Evolutionary conservation across 2,113 vertebrate genomes (phyloP), one percentile per base, ranked within the genome.

Genomic region (Conger conger): DNA sequence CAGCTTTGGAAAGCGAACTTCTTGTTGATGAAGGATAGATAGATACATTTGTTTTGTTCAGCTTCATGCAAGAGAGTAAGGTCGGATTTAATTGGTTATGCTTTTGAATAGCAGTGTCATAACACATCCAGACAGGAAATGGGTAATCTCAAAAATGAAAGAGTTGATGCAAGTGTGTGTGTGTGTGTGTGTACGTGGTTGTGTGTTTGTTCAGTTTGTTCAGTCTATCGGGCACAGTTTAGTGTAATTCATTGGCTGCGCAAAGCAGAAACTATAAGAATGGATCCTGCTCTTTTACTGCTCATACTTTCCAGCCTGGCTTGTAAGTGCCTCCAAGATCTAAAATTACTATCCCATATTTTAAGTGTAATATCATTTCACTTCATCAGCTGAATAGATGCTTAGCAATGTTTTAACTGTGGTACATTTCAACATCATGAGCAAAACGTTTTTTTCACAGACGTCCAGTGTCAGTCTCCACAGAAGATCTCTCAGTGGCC

Each of bases 401-500:
- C 33, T n/a, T 35, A n/a, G 73, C 73, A 33, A 33, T 4, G n/a
- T 76, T 76, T 33, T 9, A n/a, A 76, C 73, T 76, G 73, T 7
- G 3, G 33, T 33, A 27, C 30, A 17, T 13, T 76, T 76, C 13
- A n/a, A 76, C 73, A n/a, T 35, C 11, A 35, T 3, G 9, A 7
- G 9, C 73, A 76, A n/a, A 76, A 76, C 35, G 15, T 27, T 30
- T 0, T 37, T 40, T 79, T 79, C 16, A 23, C 78, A 83, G 82
- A 73, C 23, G 82, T 63, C 23, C 50, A 38, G 53, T 73, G 50
- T n/a, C 68, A 76, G 40, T 36, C 63, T 40, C 1, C 0, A 5
- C 18, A 20, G 68, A 76, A 45, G 60, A 4, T 83, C 68, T 30
- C 36, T 30, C 82, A 76, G 38, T 83, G 60, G 68, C 82, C 63